Conservation (phyloP, 2,113 vertebrate species). For the Plecotus auritus region DNA sequence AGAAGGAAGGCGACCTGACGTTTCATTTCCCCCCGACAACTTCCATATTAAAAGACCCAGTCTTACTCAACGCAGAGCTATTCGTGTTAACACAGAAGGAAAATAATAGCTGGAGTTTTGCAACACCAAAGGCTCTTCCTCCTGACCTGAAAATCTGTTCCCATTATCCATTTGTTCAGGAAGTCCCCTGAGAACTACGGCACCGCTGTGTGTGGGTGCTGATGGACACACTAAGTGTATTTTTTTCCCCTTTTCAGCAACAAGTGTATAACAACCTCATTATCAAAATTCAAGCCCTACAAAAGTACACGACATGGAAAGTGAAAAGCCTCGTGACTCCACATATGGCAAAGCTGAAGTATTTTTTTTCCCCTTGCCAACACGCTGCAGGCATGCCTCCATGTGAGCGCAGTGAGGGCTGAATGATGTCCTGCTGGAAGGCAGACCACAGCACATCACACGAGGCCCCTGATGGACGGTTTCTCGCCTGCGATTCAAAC, state of each 20-base stretch:
- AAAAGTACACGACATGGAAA: background rate
- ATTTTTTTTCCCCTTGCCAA: background rate
- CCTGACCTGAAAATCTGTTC: background rate
- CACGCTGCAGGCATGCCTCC: background rate
- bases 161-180: rapidly evolving
- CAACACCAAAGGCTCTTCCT: background rate
- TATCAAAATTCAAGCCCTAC: background rate
- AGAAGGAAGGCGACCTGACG: background rate
- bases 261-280: background rate
- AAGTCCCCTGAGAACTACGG: rapidly evolving
- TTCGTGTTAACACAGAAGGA: background rate
- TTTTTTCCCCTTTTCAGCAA: background rate
- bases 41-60: background rate
- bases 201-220: background rate
- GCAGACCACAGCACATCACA: rapidly evolving
- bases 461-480: background rate
- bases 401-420: rapidly evolving
- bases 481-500: background rate
- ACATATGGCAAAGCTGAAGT: background rate
- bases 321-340: background rate
- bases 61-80: background rate
- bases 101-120: background rate
- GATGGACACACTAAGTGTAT: background rate
- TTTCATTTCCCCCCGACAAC: background rate
- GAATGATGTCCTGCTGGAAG: background rate